Evolutionary conservation across 2,113 vertebrate species (phyloP), one percentile per base, ranked within the genome.

Genomic region (Eulemur rufifrons): DNA sequence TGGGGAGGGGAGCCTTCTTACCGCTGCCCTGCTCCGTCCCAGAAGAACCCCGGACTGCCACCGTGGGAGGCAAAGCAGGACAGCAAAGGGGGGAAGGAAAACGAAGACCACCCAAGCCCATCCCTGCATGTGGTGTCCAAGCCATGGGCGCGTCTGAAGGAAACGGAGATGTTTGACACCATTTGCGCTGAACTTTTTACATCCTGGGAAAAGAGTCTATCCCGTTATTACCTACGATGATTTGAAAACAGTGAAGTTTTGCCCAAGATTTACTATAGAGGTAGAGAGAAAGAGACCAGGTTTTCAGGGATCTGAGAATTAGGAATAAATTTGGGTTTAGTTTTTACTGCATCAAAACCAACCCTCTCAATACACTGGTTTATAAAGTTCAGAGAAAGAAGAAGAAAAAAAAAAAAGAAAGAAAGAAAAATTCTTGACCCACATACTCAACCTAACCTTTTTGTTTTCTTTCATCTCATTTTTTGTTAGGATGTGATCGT

Each of bases 11-110:
- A 29, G 17, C 11, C 59, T 47, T 9, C 50, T 77, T 0, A 5
- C 69, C 21, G 8, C 20, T 56, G 9, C 42, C 27, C 14, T 1
- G 2, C 25, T 7, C 14, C 2, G 0, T 0, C 5, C 7, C 8
- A 8, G 32, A 59, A 47, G 66, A n/a, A 45, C 21, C 59, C 14
- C 34, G 1, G 23, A 7, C 52, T 54, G 52, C 3, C 4, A 14
- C 59, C 42, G 8, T 0, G 17, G 18, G 45, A 47, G 17, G 12
- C 3, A 8, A 18, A 37, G 47, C 7, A n/a, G 39, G 32, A n/a
- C 37, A 14, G 27, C 50, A 71, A 52, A 84, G 78, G n/a, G 39
- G n/a, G 37, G 42, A 81, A 81, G 73, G 27, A 25, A 59, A 34
- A 54, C 45, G 13, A 42, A 61, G 32, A 50, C 4, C 2, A 9